These are phyloP conservation scores for Tetranychus cinnabarinus DNA, from an alignment of 1,140 invertebrate genomes.

Conservation along the genomic window DNA sequence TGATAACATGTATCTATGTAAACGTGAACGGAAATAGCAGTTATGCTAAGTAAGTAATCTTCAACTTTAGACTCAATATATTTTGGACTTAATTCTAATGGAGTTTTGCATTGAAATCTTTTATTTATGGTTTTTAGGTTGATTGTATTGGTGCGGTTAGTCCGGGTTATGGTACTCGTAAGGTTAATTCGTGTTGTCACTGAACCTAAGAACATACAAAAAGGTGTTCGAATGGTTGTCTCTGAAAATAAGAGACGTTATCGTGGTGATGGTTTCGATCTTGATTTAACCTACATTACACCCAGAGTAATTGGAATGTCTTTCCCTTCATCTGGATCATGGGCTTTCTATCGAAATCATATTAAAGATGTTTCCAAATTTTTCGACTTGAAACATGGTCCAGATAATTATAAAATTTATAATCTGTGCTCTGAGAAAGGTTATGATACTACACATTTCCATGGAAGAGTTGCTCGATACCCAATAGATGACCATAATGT, in stretches of 20 bases:
- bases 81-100: too few species aligned
- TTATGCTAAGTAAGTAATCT: constrained; percentile 7
- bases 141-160: constrained; percentile 10
- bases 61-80: too few species aligned
- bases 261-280: constrained; percentile 31
- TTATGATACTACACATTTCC: constrained; percentile 31
- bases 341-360: constrained; percentile 32
- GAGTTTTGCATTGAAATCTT: too few species aligned
- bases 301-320: constrained; percentile 34
- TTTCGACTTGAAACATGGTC: constrained; percentile 29
- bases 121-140: too few species aligned
- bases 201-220: constrained; percentile 23
- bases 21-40: constrained; percentile 14
- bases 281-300: constrained; percentile 33
- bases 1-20: constrained; percentile 20
- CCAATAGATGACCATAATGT: constrained; percentile 38
- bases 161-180: constrained; percentile 24
- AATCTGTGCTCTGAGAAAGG: constrained; percentile 34
- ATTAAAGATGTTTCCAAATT: constrained; percentile 33
- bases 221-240: constrained; percentile 26
- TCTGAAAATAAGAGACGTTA: constrained; percentile 33
- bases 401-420: constrained; percentile 32
- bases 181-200: constrained; percentile 23
- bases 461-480: constrained; percentile 28
- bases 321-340: constrained; percentile 30